Evolutionary conservation across 2,113 vertebrate genomes (phyloP).

Genomic region (Macaca nemestrina): DNA sequence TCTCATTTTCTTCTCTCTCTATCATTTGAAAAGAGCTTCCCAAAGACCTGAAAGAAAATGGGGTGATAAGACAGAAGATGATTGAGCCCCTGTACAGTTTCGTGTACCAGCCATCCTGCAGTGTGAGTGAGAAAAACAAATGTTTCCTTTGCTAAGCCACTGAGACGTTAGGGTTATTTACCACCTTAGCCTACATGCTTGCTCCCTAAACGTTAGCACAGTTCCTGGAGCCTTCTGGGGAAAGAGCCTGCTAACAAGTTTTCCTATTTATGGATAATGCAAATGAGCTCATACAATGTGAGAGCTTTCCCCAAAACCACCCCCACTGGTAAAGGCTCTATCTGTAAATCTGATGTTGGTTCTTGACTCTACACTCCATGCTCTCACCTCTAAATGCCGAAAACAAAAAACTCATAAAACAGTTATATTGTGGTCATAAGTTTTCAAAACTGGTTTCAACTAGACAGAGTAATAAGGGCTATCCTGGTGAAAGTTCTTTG

Average conservation of each 20-base stretch:
- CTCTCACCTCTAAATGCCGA: neutral
- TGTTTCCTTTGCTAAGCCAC: neutral
- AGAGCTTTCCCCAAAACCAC: neutral
- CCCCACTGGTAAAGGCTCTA: rapidly evolving
- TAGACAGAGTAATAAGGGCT: neutral
- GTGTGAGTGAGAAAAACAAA: neutral
- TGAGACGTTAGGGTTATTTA: neutral
- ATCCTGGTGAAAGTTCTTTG: neutral
- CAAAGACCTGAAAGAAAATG: neutral
- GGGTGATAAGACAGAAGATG: neutral
- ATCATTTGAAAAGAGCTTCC: neutral
- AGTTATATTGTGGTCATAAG: neutral
- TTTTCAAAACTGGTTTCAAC: slow-evolving; percentile 14
- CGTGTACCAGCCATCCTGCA: neutral
- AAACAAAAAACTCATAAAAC: neutral
- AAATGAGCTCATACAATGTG: neutral
- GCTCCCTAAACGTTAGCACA: neutral
- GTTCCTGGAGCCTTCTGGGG: neutral
- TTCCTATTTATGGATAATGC: neutral
- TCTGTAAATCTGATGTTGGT: neutral
- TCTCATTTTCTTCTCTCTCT: neutral
- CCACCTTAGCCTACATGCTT: neutral
- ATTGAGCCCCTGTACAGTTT: rapidly evolving
- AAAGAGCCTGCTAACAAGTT: neutral
- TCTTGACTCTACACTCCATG: neutral